These are phyloP conservation scores for Eupristina koningsbergeri DNA, from an alignment of 1,140 invertebrate genomes.

Conservation along the genomic window DNA sequence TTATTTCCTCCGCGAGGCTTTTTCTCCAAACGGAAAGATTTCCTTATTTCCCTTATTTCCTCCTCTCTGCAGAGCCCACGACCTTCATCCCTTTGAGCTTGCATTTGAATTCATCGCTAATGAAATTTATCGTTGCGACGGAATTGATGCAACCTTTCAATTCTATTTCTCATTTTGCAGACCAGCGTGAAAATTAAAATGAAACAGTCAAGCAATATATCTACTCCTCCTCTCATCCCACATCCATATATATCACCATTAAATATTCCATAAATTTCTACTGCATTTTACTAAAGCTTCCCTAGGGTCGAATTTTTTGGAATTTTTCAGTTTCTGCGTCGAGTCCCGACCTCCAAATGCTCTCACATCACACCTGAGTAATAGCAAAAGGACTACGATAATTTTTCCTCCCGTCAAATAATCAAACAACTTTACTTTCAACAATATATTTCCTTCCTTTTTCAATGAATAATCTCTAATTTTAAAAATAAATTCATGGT, in stretches of 20 bases:
- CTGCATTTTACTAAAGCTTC: background rate
- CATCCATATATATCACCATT: background rate
- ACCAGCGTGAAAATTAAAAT: background rate
- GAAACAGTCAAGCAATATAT: background rate
- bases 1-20: too few species aligned
- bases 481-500: background rate
- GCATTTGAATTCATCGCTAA: background rate
- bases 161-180: background rate
- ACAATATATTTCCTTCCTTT: background rate
- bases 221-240: background rate
- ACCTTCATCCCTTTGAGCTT: background rate
- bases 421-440: background rate
- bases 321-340: background rate
- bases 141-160: too few species aligned
- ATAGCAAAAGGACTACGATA: background rate
- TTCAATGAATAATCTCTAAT: background rate
- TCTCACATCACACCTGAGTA: background rate
- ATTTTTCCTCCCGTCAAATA: background rate
- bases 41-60: too few species aligned
- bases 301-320: background rate
- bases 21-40: too few species aligned
- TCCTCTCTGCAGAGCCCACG: too few species aligned
- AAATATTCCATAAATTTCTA: slow-evolving; percentile 20
- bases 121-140: background rate
- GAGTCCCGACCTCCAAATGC: background rate